Base-by-base conservation (phyloP, 2,888 invertebrate genomes). In the Thyatira batis region DNA sequence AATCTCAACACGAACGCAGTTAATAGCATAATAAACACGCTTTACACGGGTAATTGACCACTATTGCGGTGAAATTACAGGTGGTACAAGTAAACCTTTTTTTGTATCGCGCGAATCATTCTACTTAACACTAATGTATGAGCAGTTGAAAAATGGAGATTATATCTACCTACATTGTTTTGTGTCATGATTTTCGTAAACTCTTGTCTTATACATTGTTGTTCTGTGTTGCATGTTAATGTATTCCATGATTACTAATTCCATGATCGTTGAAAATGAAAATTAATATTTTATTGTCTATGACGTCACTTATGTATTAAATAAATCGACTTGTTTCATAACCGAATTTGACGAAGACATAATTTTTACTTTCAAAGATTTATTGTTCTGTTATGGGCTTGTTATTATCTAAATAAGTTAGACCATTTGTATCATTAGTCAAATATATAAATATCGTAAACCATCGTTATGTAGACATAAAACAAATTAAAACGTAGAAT, bases 141-240 rank as follows among this genome's bases (percentile, higher is more conserved):
- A 53, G 5, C 48, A 28, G 50, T 45, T 56, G n/a, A n/a, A 44
- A 51, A 48, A 54, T 48, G 50, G 52, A 51, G 46, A 54, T 57
- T 67, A 58, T 65, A n/a, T n/a, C n/a, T n/a, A n/a, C n/a, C n/a
- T n/a, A 61, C 43, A 58, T 25, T 50, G 33, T 21, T 51, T 60
- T 53, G 62, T 61, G 58, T 68, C 60, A 59, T 65, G 64, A 55
- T 64, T 63, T 58, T 64, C 54, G 53, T 56, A 59, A 61, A 52
- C 60, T 55, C 33, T 60, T 52, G 61, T 53, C 63, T 55, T 52
- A 49, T 52, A 59, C 63, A 61, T 76, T 73, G 68, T 71, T 74
- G 74, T 69, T 82, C 68, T 69, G 74, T 85, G 82, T 83, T 84
- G 86, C 86, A 86, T 85, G 85, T 80, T 68, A 39, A 17, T 56